A percentile compares a stretch with the other conserved stretches of the same genome.
These are phyloP conservation scores for Phasia obesa DNA, from an alignment of 2,888 invertebrate species.

Conservation along the genomic window DNA sequence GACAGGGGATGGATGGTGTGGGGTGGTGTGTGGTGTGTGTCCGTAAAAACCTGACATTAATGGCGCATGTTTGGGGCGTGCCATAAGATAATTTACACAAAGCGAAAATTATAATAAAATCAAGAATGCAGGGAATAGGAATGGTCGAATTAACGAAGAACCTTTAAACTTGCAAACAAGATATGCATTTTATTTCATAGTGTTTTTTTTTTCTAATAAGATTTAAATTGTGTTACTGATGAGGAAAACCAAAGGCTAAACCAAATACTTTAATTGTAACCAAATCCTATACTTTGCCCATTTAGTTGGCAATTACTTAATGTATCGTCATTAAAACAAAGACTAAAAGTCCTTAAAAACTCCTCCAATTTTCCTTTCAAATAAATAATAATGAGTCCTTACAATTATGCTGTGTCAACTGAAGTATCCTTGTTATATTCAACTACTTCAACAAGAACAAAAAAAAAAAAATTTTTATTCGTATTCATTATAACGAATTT, in stretches of 20 bases:
- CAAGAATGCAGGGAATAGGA: background rate
- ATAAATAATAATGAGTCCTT: slow-evolving; percentile 40
- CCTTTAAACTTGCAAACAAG: background rate
- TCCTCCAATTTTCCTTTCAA: slow-evolving; percentile 21
- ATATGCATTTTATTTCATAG: too few relatives aligned
- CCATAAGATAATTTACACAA: slow-evolving; percentile 46
- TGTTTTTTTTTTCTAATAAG: too few relatives aligned
- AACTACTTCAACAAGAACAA: background rate
- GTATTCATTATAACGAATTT: slow-evolving; percentile 19
- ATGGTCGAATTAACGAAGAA: background rate
- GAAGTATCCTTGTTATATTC: slow-evolving; percentile 40
- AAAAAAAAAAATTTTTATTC: slow-evolving; percentile 1
- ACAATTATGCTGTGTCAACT: slow-evolving; percentile 37
- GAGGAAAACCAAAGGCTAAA: background rate
- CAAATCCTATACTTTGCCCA: background rate
- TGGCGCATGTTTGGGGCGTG: slow-evolving; percentile 55
- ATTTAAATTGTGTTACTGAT: too few relatives aligned
- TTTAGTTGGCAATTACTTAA: slow-evolving; percentile 18
- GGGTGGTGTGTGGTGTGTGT: slow-evolving; percentile 37
- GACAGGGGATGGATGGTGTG: background rate
- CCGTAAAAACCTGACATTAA: slow-evolving; percentile 30
- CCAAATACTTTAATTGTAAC: background rate
- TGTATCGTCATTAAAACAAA: background rate
- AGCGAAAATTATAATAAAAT: slow-evolving; percentile 27
- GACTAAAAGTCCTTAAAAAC: slow-evolving; percentile 13